Percentiles rank a stretch among this genome's conserved stretches.
These are phyloP conservation scores for Metalampra italica DNA, from an alignment of 2,888 invertebrate species.

Conservation along the genomic window DNA sequence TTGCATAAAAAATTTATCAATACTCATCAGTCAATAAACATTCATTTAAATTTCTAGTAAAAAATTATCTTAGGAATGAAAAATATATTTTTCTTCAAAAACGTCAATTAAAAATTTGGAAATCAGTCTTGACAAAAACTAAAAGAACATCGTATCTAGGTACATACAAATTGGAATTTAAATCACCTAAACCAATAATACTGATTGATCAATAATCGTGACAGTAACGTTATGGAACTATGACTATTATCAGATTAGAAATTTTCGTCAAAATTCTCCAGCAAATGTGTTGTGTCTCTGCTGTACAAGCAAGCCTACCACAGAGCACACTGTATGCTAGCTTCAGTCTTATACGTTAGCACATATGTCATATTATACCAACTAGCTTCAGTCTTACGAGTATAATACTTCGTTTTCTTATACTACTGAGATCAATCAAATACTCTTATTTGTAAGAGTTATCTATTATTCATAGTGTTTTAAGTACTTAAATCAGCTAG, in stretches of 20 bases:
- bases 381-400: constrained; percentile 53
- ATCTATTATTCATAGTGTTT: constrained; percentile 32
- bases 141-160: constrained; percentile 20
- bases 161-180: constrained; percentile 26
- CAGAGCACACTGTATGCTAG: too few relatives aligned
- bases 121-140: constrained; percentile 24
- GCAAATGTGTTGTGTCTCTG: too few relatives aligned
- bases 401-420: constrained; percentile 28
- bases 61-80: constrained; percentile 37
- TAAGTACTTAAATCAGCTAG: constrained; percentile 36
- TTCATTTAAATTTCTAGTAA: constrained; percentile 43
- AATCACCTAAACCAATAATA: constrained; percentile 15
- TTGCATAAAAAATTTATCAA: constrained; percentile 58
- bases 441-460: constrained; percentile 24
- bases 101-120: constrained; percentile 19
- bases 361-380: too few relatives aligned
- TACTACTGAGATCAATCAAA: constrained; percentile 40
- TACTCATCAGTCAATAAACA: constrained; percentile 58
- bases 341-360: too few relatives aligned
- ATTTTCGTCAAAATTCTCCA: background rate
- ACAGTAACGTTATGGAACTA: background rate
- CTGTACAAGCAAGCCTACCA: too few relatives aligned
- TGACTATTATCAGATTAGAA: background rate
- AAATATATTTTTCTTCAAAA: constrained; percentile 36
- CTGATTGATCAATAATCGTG: background rate